Evolutionary conservation across 2,888 invertebrate species (phyloP).

Genomic region (Cephus spinipes): DNA sequence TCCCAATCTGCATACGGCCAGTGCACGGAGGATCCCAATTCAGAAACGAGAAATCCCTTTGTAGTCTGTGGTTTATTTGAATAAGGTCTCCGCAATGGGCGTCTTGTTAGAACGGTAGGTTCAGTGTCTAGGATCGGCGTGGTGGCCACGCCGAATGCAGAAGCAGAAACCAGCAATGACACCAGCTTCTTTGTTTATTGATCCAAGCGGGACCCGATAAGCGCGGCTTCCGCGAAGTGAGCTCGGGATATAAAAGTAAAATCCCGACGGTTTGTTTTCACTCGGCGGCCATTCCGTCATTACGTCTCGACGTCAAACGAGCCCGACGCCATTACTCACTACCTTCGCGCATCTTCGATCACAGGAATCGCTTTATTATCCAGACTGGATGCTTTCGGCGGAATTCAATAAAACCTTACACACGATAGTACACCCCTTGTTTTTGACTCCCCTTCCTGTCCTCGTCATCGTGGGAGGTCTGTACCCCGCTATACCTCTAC

Average conservation of each 20-base stretch:
- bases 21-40: neutral
- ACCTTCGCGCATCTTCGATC: constrained; percentile 17
- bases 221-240: constrained; percentile 57
- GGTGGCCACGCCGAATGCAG: neutral
- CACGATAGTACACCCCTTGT: neutral
- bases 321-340: neutral
- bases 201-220: constrained; percentile 46
- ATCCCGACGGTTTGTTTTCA: constrained; percentile 52
- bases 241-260: constrained; percentile 51
- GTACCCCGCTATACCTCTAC: neutral
- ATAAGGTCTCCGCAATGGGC: constrained; percentile 2
- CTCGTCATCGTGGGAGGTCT: neutral
- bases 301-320: constrained; percentile 2
- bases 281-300: constrained; percentile 16
- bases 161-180: constrained; percentile 17
- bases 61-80: constrained; percentile 16
- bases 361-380: constrained; percentile 26
- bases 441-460: neutral
- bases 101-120: neutral
- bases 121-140: neutral
- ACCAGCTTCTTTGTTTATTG: constrained; percentile 43
- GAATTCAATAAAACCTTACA: constrained; percentile 21
- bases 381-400: constrained; percentile 16
- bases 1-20: neutral
- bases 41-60: constrained; percentile 7